A percentile compares a stretch with the other conserved stretches of the same genome.
Conservation (phyloP, 2,888 invertebrate species). For the Megalurothrips usitatus region DNA sequence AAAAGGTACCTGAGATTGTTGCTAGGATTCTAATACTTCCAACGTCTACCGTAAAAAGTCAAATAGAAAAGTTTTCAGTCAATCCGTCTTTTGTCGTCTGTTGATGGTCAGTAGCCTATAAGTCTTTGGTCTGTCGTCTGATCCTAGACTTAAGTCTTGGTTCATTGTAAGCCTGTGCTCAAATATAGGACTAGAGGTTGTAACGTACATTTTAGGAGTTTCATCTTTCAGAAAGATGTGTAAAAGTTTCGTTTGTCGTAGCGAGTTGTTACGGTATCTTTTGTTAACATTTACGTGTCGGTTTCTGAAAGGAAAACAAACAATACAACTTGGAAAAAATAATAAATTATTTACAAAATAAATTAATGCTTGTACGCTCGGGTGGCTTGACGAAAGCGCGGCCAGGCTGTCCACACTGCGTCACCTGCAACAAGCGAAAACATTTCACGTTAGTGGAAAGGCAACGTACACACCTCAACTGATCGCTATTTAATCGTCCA, state of each 20-base stretch:
- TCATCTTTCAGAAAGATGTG: constrained; percentile 15
- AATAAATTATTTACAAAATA: constrained; percentile 25
- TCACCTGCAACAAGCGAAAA: constrained; percentile 5
- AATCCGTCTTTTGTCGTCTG: neutral
- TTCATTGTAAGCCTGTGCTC: constrained; percentile 22
- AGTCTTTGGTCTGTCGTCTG: constrained; percentile 24
- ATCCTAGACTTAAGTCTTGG: constrained; percentile 26
- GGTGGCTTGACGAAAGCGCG: neutral
- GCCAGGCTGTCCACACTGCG: neutral
- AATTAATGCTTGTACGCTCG: constrained; percentile 20
- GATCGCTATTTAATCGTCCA: too few relatives aligned
- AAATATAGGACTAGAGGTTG: constrained; percentile 26
- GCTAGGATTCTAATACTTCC: constrained; percentile 20
- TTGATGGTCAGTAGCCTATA: constrained; percentile 3
- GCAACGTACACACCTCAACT: too few relatives aligned
- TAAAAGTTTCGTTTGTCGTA: constrained; percentile 22
- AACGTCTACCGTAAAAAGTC: neutral
- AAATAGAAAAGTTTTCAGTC: neutral
- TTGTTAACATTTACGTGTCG: constrained; percentile 25
- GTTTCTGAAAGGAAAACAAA: constrained; percentile 26
- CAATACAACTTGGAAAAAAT: constrained; percentile 12
- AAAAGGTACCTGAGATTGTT: constrained; percentile 26
- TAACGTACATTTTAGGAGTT: constrained; percentile 21
- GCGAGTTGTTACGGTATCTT: constrained; percentile 12
- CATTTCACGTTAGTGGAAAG: neutral